A percentile compares a stretch with the other conserved stretches of the same genome.
Conservation (phyloP, 2,888 invertebrate species). For the Lithophane semibrunnea region DNA sequence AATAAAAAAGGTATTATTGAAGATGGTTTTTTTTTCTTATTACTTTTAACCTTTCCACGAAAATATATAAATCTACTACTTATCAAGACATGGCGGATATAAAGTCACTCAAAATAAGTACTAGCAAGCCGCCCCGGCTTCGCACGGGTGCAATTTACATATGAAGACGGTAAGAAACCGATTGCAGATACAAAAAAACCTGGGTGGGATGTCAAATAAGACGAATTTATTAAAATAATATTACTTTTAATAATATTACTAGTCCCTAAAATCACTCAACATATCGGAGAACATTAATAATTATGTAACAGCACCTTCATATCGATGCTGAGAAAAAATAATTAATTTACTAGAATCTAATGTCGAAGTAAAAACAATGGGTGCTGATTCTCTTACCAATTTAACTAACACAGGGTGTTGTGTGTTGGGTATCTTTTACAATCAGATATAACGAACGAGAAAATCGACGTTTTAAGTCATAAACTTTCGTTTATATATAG, state of each 20-base stretch:
- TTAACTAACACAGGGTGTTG: not conserved
- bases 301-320: constrained; percentile 4
- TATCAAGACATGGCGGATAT: not conserved
- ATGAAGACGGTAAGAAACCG: not conserved
- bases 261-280: constrained; percentile 46
- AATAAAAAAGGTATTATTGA: constrained; percentile 45
- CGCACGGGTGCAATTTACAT: too few species aligned
- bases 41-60: not conserved
- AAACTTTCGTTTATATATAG: not conserved
- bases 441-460: constrained; percentile 2
- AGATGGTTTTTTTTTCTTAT: not conserved
- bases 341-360: constrained; percentile 26
- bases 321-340: constrained; percentile 20
- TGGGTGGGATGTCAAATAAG: constrained; percentile 14
- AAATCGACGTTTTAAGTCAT: not conserved
- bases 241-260: constrained; percentile 35
- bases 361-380: not conserved
- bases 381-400: not conserved
- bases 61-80: not conserved
- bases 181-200: not conserved
- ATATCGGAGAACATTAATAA: constrained; percentile 23
- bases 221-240: constrained; percentile 31
- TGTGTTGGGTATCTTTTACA: not conserved
- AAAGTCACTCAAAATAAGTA: too few species aligned
- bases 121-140: too few species aligned